These are phyloP conservation scores for Drosophila albomicans DNA, from an alignment of 1,140 invertebrate genomes.

Conservation along the genomic window DNA sequence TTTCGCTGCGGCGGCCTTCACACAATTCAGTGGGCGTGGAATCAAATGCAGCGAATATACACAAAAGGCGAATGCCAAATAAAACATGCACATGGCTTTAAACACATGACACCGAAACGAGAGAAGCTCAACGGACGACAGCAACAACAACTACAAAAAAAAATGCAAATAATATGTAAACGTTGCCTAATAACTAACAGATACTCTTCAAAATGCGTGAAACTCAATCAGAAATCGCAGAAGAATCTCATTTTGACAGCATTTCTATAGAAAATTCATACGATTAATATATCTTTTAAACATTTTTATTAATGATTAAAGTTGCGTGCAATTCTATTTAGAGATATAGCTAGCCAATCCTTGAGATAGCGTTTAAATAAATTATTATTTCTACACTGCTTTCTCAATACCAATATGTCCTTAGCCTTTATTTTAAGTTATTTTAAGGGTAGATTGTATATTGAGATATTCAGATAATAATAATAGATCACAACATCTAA, in stretches of 20 bases:
- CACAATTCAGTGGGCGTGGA: conserved; percentile 54
- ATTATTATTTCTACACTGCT: background rate
- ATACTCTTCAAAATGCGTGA: conserved; percentile 11
- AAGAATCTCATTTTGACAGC: no score
- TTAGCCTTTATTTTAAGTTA: no score
- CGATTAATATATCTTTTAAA: background rate
- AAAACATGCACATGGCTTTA: conserved; percentile 81
- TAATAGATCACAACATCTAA: no score
- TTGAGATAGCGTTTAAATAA: no score
- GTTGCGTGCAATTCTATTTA: no score
- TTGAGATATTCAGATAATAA: no score
- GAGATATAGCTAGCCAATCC: no score
- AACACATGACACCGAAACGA: conserved; percentile 76
- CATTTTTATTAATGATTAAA: background rate
- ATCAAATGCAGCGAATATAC: conserved; percentile 59
- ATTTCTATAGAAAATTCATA: background rate
- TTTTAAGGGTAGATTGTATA: no score
- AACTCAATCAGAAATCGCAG: background rate
- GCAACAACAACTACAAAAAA: conserved; percentile 24
- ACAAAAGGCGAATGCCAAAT: conserved; percentile 67
- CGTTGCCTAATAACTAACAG: background rate
- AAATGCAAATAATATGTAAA: background rate
- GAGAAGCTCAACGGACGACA: conserved; percentile 38
- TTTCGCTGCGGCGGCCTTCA: conserved; percentile 60
- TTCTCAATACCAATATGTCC: background rate